Percentiles rank a stretch among this genome's conserved stretches.
phyloP scores from a whole-genome alignment of 2,797 vertebrate species.

The Sandelia bainsii region DNA sequence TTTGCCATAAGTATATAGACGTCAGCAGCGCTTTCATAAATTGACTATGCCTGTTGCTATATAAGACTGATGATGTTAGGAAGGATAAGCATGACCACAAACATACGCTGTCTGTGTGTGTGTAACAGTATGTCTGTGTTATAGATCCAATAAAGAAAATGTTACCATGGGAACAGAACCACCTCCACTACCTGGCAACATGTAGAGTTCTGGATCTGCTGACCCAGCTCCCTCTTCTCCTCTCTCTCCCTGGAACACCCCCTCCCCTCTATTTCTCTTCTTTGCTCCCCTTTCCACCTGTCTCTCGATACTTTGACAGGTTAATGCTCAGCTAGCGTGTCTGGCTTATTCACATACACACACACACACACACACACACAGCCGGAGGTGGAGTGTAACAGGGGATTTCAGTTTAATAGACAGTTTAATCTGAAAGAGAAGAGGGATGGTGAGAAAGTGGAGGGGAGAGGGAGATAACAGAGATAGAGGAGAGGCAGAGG shows the following conservation, averaged over 20 bases:
- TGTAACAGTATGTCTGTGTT: neutral
- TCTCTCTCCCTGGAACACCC: conserved; percentile 4
- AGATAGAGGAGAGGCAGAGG: conserved; percentile 45
- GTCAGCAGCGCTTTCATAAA: neutral
- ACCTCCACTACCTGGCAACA: conserved; percentile 46
- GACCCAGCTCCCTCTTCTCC: conserved; percentile 28
- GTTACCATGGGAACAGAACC: conserved; percentile 64
- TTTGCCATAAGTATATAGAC: neutral
- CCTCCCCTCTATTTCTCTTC: conserved; percentile 3
- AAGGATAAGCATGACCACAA: neutral
- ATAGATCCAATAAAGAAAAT: conserved; percentile 18
- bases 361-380: conserved; percentile 23
- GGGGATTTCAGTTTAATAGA: conserved; percentile 78
- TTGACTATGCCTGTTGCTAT: neutral
- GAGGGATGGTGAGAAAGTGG: conserved; percentile 44
- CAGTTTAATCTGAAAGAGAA: conserved; percentile 77
- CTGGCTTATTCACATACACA: conserved; percentile 48
- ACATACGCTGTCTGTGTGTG: neutral
- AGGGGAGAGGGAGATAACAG: conserved; percentile 41
- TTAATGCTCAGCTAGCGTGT: conserved; percentile 77
- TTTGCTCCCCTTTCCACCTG: conserved; percentile 24
- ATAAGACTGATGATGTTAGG: neutral
- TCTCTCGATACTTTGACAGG: conserved; percentile 75
- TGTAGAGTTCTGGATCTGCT: conserved; percentile 45
- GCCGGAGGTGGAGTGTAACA: conserved; percentile 71